Conservation (phyloP, 2,888 invertebrate genomes). For the Falcaria lacertinaria region DNA sequence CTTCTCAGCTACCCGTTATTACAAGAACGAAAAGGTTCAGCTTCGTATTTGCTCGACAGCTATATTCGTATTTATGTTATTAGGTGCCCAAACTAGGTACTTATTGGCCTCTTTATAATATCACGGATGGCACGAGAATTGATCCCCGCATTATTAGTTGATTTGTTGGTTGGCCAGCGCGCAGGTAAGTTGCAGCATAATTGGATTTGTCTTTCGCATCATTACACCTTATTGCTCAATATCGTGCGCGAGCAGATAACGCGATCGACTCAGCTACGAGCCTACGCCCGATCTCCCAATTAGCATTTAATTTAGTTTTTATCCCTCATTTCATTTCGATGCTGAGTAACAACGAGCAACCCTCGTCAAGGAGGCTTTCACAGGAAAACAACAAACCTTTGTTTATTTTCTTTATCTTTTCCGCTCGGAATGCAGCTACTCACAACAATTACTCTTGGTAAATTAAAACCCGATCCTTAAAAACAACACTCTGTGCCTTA, state of each 20-base stretch:
- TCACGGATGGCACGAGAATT: slow-evolving; percentile 4
- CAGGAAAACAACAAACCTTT: slow-evolving; percentile 58
- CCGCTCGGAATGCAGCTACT: slow-evolving; percentile 48
- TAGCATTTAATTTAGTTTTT: slow-evolving; percentile 72
- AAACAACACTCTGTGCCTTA: slow-evolving; percentile 51
- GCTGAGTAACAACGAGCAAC: slow-evolving; percentile 59
- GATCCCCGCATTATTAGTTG: slow-evolving; percentile 10
- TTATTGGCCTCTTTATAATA: slow-evolving; percentile 18
- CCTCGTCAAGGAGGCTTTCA: slow-evolving; percentile 65
- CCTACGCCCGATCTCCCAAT: slow-evolving; percentile 58
- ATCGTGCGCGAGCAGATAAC: slow-evolving; percentile 40
- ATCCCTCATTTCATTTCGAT: slow-evolving; percentile 66
- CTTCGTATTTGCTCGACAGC: slow-evolving; percentile 39
- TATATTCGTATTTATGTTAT: slow-evolving; percentile 46
- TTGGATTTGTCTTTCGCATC: slow-evolving; percentile 46
- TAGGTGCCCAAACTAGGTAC: slow-evolving; percentile 31
- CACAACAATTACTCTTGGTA: slow-evolving; percentile 53
- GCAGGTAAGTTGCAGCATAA: slow-evolving; percentile 18
- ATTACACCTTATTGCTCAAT: slow-evolving; percentile 51
- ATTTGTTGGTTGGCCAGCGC: slow-evolving; percentile 15
- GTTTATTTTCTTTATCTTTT: slow-evolving; percentile 64
- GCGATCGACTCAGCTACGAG: slow-evolving; percentile 39
- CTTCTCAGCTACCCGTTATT: slow-evolving; percentile 62
- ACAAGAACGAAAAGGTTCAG: slow-evolving; percentile 56
- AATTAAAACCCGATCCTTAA: slow-evolving; percentile 56